Evolutionary conservation across 2,113 vertebrate species (phyloP).

Genomic region (Varanus komodoensis): DNA sequence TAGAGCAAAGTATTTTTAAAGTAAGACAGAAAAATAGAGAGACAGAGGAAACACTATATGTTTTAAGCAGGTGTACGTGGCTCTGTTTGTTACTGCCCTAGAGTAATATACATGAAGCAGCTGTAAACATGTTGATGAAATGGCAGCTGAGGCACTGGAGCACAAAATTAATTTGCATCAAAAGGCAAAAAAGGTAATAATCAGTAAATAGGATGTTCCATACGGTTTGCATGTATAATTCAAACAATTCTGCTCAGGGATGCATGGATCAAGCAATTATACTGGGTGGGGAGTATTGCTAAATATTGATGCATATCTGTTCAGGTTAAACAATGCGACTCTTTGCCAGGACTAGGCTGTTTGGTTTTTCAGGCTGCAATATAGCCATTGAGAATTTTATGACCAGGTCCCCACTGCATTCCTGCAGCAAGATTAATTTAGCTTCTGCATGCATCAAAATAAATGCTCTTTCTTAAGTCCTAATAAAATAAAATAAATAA

Average conservation of each 20-base stretch:
- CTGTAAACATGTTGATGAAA: conserved; percentile 64
- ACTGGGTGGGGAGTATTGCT: conserved; percentile 32
- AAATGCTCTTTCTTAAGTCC: neutral
- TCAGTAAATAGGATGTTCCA: conserved; percentile 64
- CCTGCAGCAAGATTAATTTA: neutral
- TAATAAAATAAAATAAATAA: too few relatives aligned
- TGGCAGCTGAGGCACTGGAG: conserved; percentile 65
- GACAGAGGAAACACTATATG: conserved; percentile 36
- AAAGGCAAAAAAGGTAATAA: conserved; percentile 64
- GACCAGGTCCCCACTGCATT: neutral
- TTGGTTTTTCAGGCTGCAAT: neutral
- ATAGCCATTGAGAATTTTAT: neutral
- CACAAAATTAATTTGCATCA: conserved; percentile 73
- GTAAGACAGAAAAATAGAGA: conserved; percentile 5
- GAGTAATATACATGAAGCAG: conserved; percentile 64
- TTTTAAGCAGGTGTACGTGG: conserved; percentile 1
- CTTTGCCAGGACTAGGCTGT: conserved; percentile 5
- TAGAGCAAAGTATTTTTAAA: conserved; percentile 50
- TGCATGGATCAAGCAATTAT: conserved; percentile 52
- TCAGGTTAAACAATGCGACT: conserved; percentile 47
- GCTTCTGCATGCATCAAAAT: neutral
- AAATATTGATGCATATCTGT: conserved; percentile 58
- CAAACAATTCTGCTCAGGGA: conserved; percentile 56
- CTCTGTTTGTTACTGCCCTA: conserved; percentile 53
- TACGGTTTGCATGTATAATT: conserved; percentile 70